Base-by-base conservation (phyloP, 2,113 vertebrate species). In the Brachyistius frenatus region DNA sequence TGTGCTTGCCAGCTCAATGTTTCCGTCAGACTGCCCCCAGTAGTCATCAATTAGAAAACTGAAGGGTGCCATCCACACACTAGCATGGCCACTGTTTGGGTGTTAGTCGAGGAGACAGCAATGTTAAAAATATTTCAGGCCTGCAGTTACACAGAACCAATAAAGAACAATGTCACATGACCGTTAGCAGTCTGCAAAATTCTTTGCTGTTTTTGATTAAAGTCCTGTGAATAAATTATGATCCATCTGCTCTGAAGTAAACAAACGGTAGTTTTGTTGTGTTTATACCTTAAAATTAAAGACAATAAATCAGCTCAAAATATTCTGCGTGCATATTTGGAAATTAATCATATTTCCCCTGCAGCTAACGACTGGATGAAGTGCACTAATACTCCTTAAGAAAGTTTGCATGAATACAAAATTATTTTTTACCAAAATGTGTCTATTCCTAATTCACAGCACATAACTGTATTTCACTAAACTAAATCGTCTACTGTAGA, bases 11-110 rank as follows among this genome's bases (percentile, higher is more conserved):
- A 89, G 85, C 74, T 80, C 81, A 78, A 80, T 66, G 80, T 91
- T 93, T 94, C 92, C 84, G 78, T 94, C 89, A 30, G 85, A 90
- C 89, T 79, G 81, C 82, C 83, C 86, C 87, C 91, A 90, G 88
- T 91, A 85, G 90, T 93, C 86, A 90, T 91, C 91, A 94, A 92
- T 94, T 93, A 94, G 87, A 90, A 81, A 75, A 73, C 86, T 86
- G 88, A 93, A 90, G 85, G 90, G 88, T 80, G 88, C 86, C 90
- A 75, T 91, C 86, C 71, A 76, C 84, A 88, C 81, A 90, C 85
- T 78, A 87, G 56, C 73, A 68, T 54, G 70, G 64, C 56, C 66
- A 87, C 71, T 85, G 80, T 91, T 67, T 81, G 55, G 60, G 68
- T 57, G 32, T 81, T 52, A 84, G 74, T 49, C 47, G 61, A 62